phyloP scores from a whole-genome alignment of 1,140 invertebrate species.

The Antheraea pernyi region DNA sequence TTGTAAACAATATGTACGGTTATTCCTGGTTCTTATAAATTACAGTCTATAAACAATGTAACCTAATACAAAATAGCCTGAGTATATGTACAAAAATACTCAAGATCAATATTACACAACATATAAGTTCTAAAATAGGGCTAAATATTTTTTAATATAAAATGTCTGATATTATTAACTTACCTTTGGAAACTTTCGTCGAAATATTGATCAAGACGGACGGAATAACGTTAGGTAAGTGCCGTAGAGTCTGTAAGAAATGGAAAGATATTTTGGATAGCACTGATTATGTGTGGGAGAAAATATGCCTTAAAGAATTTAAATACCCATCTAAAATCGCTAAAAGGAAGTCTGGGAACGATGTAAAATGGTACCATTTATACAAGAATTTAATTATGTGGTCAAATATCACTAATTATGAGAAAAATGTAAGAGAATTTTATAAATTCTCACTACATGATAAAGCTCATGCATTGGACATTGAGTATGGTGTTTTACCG shows the following conservation, averaged over 20 bases:
- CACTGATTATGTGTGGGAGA: conserved; percentile 52
- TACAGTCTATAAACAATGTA: conserved; percentile 7
- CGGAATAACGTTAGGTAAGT: conserved; percentile 49
- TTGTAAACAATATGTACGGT: conserved; percentile 14
- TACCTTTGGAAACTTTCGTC: conserved; percentile 60
- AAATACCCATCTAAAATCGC: conserved; percentile 55
- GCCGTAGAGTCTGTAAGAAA: conserved; percentile 55
- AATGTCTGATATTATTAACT: conserved; percentile 40
- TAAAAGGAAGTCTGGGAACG: conserved; percentile 52
- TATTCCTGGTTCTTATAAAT: background rate
- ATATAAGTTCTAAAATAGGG: background rate
- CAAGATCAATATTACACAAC: background rate
- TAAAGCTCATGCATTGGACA: conserved; percentile 45
- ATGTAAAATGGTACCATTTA: conserved; percentile 56
- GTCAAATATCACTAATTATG: conserved; percentile 38
- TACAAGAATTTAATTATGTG: conserved; percentile 59
- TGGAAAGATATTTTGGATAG: conserved; percentile 58
- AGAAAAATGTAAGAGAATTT: conserved; percentile 51
- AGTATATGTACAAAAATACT: conserved; percentile 4
- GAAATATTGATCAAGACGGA: conserved; percentile 60
- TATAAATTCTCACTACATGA: conserved; percentile 59
- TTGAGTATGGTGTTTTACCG: conserved; percentile 56
- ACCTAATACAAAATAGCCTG: conserved; percentile 8
- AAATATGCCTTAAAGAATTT: conserved; percentile 53
- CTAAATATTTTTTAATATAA: conserved; percentile 12